phyloP scores from a whole-genome alignment of 2,888 invertebrate genomes.

The Morpho achilles region DNA sequence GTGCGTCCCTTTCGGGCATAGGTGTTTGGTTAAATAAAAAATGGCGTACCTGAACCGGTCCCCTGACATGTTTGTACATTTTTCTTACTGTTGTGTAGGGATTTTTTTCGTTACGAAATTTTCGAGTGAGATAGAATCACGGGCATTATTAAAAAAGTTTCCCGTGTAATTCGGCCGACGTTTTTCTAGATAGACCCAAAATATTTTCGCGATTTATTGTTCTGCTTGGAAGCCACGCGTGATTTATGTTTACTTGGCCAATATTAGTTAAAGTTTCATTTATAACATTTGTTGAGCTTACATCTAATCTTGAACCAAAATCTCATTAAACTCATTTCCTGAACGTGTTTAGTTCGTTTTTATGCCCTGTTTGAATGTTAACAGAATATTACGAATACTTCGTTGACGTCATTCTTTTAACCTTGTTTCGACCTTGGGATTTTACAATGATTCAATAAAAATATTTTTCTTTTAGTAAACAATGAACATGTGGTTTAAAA shows the following conservation, averaged over 20 bases:
- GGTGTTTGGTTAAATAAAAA: constrained; percentile 75
- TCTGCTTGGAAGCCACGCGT: constrained; percentile 25
- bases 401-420: constrained; percentile 6
- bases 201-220: constrained; percentile 46
- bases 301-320: constrained; percentile 2
- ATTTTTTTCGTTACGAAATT: constrained; percentile 67
- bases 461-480: constrained; percentile 1
- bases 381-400: constrained; percentile 7
- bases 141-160: constrained; percentile 76
- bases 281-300: neutral
- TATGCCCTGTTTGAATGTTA: constrained; percentile 7
- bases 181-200: constrained; percentile 52
- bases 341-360: neutral
- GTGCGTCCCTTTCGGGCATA: constrained; percentile 63
- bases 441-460: constrained; percentile 11
- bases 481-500: neutral
- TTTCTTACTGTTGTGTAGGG: constrained; percentile 67
- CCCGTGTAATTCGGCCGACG: constrained; percentile 45
- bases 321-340: constrained; percentile 1
- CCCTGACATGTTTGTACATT: constrained; percentile 74
- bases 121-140: constrained; percentile 71
- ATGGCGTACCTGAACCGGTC: constrained; percentile 76
- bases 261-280: too few species aligned
- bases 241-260: constrained; percentile 8
- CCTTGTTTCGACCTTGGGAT: constrained; percentile 7